Conservation (phyloP, 2,113 vertebrate genomes). For the Scortum barcoo region DNA sequence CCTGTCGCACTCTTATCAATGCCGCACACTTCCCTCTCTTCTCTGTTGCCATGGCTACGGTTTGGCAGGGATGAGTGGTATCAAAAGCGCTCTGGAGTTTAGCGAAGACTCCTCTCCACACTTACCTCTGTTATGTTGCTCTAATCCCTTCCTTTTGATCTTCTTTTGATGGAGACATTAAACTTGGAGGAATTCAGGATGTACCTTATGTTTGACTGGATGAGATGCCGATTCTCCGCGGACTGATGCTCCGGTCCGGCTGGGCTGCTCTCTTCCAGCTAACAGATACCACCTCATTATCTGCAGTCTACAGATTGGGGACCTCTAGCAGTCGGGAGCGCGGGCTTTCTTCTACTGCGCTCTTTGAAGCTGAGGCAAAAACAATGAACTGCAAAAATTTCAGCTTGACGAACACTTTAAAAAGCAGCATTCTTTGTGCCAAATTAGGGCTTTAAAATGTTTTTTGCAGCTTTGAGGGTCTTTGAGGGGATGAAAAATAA, state of each 20-base stretch:
- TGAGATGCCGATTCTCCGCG: slow-evolving; percentile 51
- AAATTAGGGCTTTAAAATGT: slow-evolving; percentile 53
- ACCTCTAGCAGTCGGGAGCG: slow-evolving; percentile 48
- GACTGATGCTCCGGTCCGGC: slow-evolving; percentile 48
- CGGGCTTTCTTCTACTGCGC: slow-evolving; percentile 56
- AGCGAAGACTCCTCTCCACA: slow-evolving; percentile 74
- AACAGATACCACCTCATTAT: slow-evolving; percentile 78
- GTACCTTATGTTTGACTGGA: slow-evolving; percentile 54
- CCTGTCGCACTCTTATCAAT: slow-evolving; percentile 81
- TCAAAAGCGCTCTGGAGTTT: slow-evolving; percentile 77
- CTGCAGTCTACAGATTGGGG: slow-evolving; percentile 68
- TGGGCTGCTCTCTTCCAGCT: slow-evolving; percentile 54
- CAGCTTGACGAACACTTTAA: slow-evolving; percentile 35
- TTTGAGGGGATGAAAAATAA: no score
- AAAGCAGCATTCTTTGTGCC: slow-evolving; percentile 37
- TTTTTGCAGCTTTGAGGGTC: slow-evolving; percentile 15
- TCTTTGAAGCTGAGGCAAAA: slow-evolving; percentile 59
- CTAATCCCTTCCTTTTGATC: slow-evolving; percentile 80
- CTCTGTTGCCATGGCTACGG: slow-evolving; percentile 81
- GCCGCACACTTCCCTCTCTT: slow-evolving; percentile 72
- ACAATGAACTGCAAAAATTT: slow-evolving; percentile 59
- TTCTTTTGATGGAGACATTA: slow-evolving; percentile 78
- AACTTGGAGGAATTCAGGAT: slow-evolving; percentile 74
- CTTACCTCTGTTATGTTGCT: slow-evolving; percentile 79
- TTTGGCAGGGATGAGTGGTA: slow-evolving; percentile 76